A percentile compares a stretch with the other conserved stretches of the same genome.
Evolutionary conservation across 2,113 vertebrate species (phyloP).

Genomic region (Alaudala cheleensis): DNA sequence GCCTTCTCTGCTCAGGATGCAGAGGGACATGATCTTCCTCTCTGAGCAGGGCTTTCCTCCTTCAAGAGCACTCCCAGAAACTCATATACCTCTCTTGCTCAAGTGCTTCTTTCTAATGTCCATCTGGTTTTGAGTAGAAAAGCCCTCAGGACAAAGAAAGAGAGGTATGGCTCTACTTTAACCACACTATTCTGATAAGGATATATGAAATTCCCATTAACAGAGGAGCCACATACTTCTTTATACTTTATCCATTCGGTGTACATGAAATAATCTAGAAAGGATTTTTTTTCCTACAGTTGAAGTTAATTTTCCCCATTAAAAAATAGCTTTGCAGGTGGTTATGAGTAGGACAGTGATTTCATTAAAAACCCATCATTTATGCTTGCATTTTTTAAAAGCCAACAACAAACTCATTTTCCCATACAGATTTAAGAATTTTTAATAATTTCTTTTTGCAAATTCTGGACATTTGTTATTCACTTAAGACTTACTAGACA

Average conservation of each 20-base stretch:
- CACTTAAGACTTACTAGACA: neutral
- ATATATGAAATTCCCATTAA: neutral
- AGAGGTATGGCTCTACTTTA: neutral
- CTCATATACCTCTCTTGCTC: neutral
- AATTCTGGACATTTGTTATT: neutral
- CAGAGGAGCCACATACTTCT: neutral
- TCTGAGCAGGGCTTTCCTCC: neutral
- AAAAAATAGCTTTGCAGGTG: neutral
- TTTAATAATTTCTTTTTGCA: neutral
- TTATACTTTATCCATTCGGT: neutral
- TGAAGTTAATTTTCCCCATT: neutral
- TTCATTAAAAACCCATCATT: neutral
- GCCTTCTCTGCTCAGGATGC: neutral
- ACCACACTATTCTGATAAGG: constrained; percentile 17
- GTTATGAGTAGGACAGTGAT: neutral
- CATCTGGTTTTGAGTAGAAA: constrained; percentile 3
- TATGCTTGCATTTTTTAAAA: neutral
- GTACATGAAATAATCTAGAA: neutral
- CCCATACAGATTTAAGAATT: neutral
- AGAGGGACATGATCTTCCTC: neutral
- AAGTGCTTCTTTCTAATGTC: neutral
- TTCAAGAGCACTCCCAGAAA: neutral
- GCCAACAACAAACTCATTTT: neutral
- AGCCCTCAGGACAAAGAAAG: neutral
- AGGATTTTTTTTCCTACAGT: neutral